Evolutionary conservation across 2,113 vertebrate species (phyloP).

Genomic region (Hippocampus guttulatus): DNA sequence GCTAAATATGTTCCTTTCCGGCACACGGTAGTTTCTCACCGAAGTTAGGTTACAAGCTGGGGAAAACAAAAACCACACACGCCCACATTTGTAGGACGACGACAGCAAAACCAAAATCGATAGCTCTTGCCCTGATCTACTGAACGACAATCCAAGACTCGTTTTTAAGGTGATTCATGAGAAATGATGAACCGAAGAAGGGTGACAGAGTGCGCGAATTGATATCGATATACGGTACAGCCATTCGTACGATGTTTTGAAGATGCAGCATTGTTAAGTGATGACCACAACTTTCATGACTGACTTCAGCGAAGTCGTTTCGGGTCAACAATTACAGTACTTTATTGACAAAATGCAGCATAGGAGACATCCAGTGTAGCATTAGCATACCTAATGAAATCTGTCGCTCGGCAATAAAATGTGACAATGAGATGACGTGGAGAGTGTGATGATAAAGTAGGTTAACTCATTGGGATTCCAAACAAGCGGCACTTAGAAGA

Average conservation of each 20-base stretch:
- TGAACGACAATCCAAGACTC: not conserved
- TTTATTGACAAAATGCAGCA: not conserved
- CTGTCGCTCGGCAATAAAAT: not conserved
- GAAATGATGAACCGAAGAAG: not conserved
- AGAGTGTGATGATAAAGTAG: not conserved
- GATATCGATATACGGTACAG: not conserved
- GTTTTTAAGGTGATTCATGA: not conserved
- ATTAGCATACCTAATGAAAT: not conserved
- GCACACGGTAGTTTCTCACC: not conserved
- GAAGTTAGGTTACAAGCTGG: not conserved
- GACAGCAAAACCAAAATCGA: not conserved
- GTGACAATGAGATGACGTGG: not conserved
- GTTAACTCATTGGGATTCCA: constrained; percentile 28
- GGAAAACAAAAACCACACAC: not conserved
- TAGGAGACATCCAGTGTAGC: not conserved
- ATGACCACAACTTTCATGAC: too few relatives aligned
- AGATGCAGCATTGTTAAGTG: too few relatives aligned
- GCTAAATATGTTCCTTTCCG: not conserved
- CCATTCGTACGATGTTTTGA: too few relatives aligned
- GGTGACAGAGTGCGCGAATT: not conserved
- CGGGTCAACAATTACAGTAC: not conserved
- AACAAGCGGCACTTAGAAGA: constrained; percentile 24
- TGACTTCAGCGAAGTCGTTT: too few relatives aligned
- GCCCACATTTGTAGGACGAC: not conserved
- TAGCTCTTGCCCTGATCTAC: not conserved